phyloP scores from a whole-genome alignment of 1,140 invertebrate genomes.

The Vanessa tameamea region DNA sequence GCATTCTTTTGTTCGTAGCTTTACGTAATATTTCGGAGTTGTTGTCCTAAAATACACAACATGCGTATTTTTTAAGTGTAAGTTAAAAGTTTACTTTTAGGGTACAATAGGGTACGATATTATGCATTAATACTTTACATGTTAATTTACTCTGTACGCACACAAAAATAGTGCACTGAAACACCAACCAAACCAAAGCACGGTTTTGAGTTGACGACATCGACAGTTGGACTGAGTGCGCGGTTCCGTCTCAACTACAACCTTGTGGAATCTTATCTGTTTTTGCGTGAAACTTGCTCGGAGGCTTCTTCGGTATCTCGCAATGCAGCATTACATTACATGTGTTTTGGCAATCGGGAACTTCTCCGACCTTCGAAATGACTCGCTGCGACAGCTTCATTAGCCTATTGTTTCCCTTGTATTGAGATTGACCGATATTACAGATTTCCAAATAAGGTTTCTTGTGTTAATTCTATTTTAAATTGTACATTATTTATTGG shows the following conservation, averaged over 20 bases:
- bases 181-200: no score
- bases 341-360: slow-evolving; percentile 22
- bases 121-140: no score
- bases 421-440: slow-evolving; percentile 31
- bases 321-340: slow-evolving; percentile 25
- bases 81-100: no score
- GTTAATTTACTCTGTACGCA: no score
- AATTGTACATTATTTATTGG: background rate
- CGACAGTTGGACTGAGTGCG: background rate
- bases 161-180: no score
- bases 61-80: no score
- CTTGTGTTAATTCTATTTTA: background rate
- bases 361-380: background rate
- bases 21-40: no score
- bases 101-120: no score
- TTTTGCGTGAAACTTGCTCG: slow-evolving; percentile 39
- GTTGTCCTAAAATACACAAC: no score
- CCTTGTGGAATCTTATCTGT: slow-evolving; percentile 36
- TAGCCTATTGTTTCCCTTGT: slow-evolving; percentile 32
- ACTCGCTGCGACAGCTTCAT: slow-evolving; percentile 26
- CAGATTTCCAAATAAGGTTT: background rate
- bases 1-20: background rate
- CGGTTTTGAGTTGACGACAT: no score
- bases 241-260: slow-evolving; percentile 7
- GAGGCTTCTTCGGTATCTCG: slow-evolving; percentile 21